These are phyloP conservation scores for Formica aserva DNA, from an alignment of 2,888 invertebrate genomes.

Conservation along the genomic window DNA sequence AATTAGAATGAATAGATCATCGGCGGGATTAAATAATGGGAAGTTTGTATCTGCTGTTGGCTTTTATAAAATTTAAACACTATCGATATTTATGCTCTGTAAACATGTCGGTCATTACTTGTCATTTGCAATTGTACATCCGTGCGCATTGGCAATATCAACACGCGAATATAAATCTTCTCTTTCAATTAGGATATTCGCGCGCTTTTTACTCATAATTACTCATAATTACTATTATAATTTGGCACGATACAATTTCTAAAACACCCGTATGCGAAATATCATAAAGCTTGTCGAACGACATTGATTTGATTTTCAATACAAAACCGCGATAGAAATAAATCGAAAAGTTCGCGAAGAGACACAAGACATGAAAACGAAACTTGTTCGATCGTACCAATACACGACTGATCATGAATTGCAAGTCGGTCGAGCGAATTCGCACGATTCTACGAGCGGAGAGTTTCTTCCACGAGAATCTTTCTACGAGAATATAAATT, in stretches of 20 bases:
- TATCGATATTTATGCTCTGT: conserved; percentile 17
- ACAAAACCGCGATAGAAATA: neutral
- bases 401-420: neutral
- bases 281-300: neutral
- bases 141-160: neutral
- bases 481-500: conserved; percentile 40
- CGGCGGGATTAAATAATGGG: neutral
- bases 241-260: neutral
- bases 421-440: conserved; percentile 24
- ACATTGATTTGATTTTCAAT: neutral
- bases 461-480: neutral
- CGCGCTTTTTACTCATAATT: neutral
- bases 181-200: neutral
- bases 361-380: conserved; percentile 13
- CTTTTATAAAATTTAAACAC: conserved; percentile 1
- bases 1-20: conserved; percentile 55
- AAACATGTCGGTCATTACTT: conserved; percentile 15
- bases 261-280: neutral
- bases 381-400: conserved; percentile 16
- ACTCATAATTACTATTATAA: neutral
- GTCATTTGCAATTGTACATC: neutral
- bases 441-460: neutral
- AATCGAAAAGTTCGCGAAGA: conserved; percentile 31
- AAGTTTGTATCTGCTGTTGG: neutral
- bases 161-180: neutral